Base-by-base conservation (phyloP, 2,113 vertebrate species). In the Marmota flaviventris region DNA sequence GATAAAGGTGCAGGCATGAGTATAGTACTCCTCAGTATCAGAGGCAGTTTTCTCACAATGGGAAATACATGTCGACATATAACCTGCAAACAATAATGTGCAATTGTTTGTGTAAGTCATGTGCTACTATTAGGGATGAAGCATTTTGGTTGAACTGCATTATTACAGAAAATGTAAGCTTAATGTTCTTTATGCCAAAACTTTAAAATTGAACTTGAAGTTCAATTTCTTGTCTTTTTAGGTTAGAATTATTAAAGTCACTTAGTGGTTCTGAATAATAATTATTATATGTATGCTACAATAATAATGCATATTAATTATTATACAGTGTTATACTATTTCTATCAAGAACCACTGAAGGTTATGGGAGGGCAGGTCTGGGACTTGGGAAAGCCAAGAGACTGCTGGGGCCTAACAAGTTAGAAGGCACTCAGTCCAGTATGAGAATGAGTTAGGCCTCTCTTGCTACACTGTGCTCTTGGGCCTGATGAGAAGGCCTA, bases 241-340 rank as follows among this genome's bases (percentile, higher is more conserved):
- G 63, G 39, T 92, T 92, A 86, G 9, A 63, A 70, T 72, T 63
- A 51, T 76, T 94, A 45, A 73, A 77, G n/a, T 29, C 22, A 72
- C 48, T 94, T 75, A 34, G n/a, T 91, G 82, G 75, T 56, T 90
- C 42, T 83, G 89, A 87, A 84, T 83, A 81, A 85, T 91, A 75
- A 58, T 39, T 39, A n/a, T 61, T 63, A 63, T 63, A 63, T 27
- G 24, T 27, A 63, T 63, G 25, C 24, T 63, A 63, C 79, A 81
- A 81, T 91, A 75, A 45, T 39, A 39, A n/a, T 34, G 37, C 6
- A 51, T 22, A 37, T 48, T 78, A 56, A 70, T 84, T 89, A 25
- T 45, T 61, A 25, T 75, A 32, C 2, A 79, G 1, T 63, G 61
- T 20, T 75, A 24, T 61, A 63, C 14, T 9, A 39, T 25, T 73